Evolutionary conservation across 2,888 invertebrate genomes (phyloP), one percentile per base, ranked within the genome.

Genomic region (Leptopilina syphax): DNA sequence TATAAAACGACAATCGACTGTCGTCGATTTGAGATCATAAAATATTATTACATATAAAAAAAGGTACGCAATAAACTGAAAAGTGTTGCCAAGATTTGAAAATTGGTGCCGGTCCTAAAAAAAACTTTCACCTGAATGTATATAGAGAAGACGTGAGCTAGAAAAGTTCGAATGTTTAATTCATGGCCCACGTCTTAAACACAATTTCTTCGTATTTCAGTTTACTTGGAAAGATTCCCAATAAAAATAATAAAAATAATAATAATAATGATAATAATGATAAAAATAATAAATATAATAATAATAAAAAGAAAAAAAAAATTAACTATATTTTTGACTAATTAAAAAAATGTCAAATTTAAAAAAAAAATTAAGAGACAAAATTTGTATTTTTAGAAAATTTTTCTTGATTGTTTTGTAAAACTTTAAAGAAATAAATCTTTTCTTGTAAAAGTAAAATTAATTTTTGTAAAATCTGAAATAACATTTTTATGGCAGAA

Each of bases 131-230:
- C 90, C 84, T 34, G 34, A 77, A 78, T 76, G 78, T 81, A 10
- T 47, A 47, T 47, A 47, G 85, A 34, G 85, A 85, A 87, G 82
- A 87, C 83, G 79, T 80, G 67, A 83, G 76, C 83, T 83, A 85
- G 83, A 88, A 86, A 85, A 86, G 83, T 84, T 82, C 83, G 77
- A 70, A 90, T 91, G 89, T 90, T 89, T 91, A 90, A 91, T 91
- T 91, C 90, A 91, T 90, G 87, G 85, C 84, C 84, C 83, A 84
- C 85, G 83, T 86, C 86, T 86, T 83, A 85, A 87, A 83, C 80
- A 83, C 83, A 81, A 87, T 86, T 89, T 88, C 83, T 84, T 85
- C 68, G 80, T 78, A 80, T 83, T 78, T 84, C 83, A 82, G 82
- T 84, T 70, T 50, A 54, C 3, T 13, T 34, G 27, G 27, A 13